Conservation (phyloP, 2,797 vertebrate species). For the Scolopax rusticola region DNA sequence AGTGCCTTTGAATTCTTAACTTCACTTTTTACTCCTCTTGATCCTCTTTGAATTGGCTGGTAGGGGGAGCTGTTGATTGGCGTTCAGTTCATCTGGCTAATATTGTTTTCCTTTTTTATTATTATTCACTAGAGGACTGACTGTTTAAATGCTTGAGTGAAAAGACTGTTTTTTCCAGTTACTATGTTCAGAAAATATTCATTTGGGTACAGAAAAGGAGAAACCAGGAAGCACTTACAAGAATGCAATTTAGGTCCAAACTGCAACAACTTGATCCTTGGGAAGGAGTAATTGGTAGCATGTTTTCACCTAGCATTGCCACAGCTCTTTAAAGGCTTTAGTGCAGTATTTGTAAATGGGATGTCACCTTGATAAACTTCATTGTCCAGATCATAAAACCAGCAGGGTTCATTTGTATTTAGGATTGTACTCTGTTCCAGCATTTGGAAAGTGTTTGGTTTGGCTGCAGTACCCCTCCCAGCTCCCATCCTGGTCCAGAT, state of each 20-base stretch:
- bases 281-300: not conserved
- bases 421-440: constrained; percentile 19
- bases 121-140: constrained; percentile 50
- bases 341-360: constrained; percentile 17
- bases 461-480: constrained; percentile 2
- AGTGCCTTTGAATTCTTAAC: not conserved
- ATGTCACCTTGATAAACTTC: constrained; percentile 20
- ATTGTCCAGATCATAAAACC: constrained; percentile 49
- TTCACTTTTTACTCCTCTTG: not conserved
- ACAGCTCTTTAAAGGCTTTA: not conserved
- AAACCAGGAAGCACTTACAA: constrained; percentile 20
- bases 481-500: constrained; percentile 16
- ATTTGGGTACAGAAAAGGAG: constrained; percentile 33
- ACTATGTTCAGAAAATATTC: constrained; percentile 40
- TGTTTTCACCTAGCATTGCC: not conserved
- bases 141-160: constrained; percentile 21
- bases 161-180: constrained; percentile 38
- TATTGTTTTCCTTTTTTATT: constrained; percentile 45
- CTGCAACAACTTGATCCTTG: not conserved
- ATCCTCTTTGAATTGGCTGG: constrained; percentile 4
- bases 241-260: not conserved
- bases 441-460: constrained; percentile 56
- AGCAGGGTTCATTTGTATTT: constrained; percentile 43
- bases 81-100: not conserved
- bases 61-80: constrained; percentile 64